Percentiles rank a stretch among this genome's conserved stretches.
phyloP scores from a whole-genome alignment of 2,113 vertebrate species.

The Notarius lentiginosus region DNA sequence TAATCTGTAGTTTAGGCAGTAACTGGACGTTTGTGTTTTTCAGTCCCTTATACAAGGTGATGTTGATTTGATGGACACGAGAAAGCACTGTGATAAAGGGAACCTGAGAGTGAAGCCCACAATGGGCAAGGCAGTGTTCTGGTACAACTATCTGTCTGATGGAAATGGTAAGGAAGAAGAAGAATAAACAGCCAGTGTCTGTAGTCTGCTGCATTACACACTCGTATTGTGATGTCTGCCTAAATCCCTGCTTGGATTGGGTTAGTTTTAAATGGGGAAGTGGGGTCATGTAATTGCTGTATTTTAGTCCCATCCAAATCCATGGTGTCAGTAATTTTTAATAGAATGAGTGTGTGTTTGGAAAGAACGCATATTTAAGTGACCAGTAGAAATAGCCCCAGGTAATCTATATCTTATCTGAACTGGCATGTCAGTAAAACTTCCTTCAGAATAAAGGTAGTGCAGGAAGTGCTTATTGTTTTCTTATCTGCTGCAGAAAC shows the following conservation, averaged over 20 bases:
- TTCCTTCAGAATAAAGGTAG: not conserved
- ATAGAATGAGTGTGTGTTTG: not conserved
- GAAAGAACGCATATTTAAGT: not conserved
- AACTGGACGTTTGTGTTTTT: slow-evolving; percentile 47
- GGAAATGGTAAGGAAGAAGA: slow-evolving; percentile 81
- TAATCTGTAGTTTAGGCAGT: not conserved
- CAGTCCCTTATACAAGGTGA: slow-evolving; percentile 94
- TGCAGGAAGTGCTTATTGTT: not conserved
- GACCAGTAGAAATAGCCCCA: not conserved
- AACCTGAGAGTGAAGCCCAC: slow-evolving; percentile 91
- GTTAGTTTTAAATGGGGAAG: not conserved
- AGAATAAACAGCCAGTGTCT: not conserved
- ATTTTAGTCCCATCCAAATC: not conserved
- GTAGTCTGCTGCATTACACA: not conserved
- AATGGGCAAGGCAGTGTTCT: slow-evolving; percentile 96
- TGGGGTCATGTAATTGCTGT: not conserved
- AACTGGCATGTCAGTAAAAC: not conserved
- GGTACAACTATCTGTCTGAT: slow-evolving; percentile 98
- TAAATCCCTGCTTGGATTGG: not conserved
- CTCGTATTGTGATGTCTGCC: not conserved
- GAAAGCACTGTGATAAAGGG: slow-evolving; percentile 93
- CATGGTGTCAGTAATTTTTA: not conserved
- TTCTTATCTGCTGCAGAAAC: not conserved
- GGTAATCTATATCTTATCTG: not conserved
- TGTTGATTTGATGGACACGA: slow-evolving; percentile 91